phyloP scores from a whole-genome alignment of 2,113 vertebrate genomes.

The Bufo gargarizans region DNA sequence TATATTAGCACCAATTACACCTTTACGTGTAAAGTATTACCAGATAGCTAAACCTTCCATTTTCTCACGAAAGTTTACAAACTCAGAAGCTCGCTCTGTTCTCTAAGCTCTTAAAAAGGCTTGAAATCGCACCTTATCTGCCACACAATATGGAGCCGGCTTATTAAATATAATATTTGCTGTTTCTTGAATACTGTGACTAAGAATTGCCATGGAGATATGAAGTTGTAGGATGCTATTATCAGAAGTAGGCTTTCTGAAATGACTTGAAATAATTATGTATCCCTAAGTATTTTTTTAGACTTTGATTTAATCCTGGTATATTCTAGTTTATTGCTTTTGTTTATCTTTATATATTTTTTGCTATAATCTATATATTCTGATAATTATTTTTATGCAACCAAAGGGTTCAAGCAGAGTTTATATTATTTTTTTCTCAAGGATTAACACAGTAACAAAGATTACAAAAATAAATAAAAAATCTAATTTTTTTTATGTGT shows the following conservation, averaged over 20 bases:
- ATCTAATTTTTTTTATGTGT: too few species aligned
- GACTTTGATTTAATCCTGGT: too few species aligned
- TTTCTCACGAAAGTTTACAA: neutral
- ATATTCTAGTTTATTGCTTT: neutral
- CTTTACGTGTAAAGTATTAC: neutral
- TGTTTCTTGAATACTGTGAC: conserved; percentile 32
- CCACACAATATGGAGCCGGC: conserved; percentile 10
- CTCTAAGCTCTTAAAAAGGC: neutral
- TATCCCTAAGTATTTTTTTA: conserved; percentile 25
- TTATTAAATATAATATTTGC: conserved; percentile 46
- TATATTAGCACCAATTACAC: neutral
- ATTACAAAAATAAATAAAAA: neutral
- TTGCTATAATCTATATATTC: neutral
- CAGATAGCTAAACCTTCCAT: neutral
- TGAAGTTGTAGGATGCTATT: conserved; percentile 38
- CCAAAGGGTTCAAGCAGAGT: neutral
- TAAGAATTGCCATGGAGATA: conserved; percentile 41
- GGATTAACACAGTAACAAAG: neutral
- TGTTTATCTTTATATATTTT: neutral
- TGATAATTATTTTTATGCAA: neutral
- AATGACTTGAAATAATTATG: conserved; percentile 27
- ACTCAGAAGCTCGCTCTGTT: neutral
- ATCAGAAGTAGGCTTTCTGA: conserved; percentile 26
- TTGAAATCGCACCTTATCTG: conserved; percentile 21
- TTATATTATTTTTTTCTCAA: neutral